Conservation (phyloP, 2,797 vertebrate genomes). For the Propithecus deckenii region DNA sequence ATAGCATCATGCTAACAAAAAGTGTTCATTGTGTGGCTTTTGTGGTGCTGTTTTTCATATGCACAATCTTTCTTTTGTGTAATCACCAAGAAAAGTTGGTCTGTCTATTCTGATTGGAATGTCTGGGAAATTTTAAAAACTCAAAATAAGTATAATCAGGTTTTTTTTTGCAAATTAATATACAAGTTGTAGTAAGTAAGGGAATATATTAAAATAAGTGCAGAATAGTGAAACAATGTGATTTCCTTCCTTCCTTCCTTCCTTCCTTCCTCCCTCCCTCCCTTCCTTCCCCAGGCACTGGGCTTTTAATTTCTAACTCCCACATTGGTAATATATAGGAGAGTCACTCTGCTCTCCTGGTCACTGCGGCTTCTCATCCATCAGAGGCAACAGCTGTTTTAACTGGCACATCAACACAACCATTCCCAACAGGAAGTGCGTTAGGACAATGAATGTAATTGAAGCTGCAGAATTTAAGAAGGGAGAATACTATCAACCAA, state of each 20-base stretch:
- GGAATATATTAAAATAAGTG: conserved; percentile 45
- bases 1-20: not conserved
- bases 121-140: conserved; percentile 48
- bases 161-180: conserved; percentile 33
- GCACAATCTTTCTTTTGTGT: not conserved
- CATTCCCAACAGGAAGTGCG: not conserved
- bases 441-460: conserved; percentile 7
- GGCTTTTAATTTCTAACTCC: not conserved
- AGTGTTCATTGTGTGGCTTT: not conserved
- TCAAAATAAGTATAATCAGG: conserved; percentile 7
- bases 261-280: not conserved
- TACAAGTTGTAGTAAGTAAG: not conserved
- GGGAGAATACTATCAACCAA: not conserved
- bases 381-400: conserved; percentile 42
- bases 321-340: not conserved
- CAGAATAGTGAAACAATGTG: not conserved
- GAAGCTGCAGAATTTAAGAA: conserved; percentile 7
- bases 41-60: not conserved
- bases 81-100: not conserved
- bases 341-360: not conserved
- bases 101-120: conserved; percentile 21
- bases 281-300: not conserved
- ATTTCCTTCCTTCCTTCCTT: not conserved
- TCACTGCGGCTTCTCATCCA: not conserved
- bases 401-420: not conserved